These are phyloP conservation scores for Channallabes apus DNA, from an alignment of 2,797 vertebrate genomes.

Conservation along the genomic window DNA sequence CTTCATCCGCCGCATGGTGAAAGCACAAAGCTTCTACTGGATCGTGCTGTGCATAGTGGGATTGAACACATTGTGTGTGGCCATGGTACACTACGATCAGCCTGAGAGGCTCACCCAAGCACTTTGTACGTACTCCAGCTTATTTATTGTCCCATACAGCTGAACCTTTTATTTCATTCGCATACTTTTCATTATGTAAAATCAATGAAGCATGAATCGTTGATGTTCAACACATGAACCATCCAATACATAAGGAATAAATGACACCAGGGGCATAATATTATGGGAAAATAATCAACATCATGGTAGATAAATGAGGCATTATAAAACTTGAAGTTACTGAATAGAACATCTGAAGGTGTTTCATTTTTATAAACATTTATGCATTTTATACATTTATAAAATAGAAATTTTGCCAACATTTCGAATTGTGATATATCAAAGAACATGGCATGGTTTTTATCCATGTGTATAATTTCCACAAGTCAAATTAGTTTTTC, in stretches of 20 bases:
- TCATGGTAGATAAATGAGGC: background rate
- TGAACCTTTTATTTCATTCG: background rate
- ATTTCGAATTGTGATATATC: background rate
- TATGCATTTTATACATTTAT: no score
- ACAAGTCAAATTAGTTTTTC: background rate
- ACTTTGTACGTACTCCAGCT: slow-evolving; percentile 78
- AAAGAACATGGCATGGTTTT: background rate
- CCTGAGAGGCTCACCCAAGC: slow-evolving; percentile 87
- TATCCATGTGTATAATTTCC: background rate
- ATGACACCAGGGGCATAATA: background rate
- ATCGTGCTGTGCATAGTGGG: slow-evolving; percentile 92
- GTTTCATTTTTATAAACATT: background rate
- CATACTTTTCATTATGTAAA: background rate
- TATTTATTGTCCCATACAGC: background rate
- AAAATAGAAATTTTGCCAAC: no score
- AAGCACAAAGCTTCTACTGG: slow-evolving; percentile 98
- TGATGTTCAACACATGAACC: no score
- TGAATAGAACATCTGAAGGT: background rate
- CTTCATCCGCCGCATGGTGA: slow-evolving; percentile 96
- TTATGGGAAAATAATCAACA: background rate
- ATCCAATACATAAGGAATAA: background rate
- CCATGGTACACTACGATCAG: slow-evolving; percentile 94
- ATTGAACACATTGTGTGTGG: slow-evolving; percentile 93
- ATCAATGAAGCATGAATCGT: background rate
- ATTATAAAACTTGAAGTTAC: background rate